Conservation (phyloP, 1,140 invertebrate genomes). For the Dryas iulia region DNA sequence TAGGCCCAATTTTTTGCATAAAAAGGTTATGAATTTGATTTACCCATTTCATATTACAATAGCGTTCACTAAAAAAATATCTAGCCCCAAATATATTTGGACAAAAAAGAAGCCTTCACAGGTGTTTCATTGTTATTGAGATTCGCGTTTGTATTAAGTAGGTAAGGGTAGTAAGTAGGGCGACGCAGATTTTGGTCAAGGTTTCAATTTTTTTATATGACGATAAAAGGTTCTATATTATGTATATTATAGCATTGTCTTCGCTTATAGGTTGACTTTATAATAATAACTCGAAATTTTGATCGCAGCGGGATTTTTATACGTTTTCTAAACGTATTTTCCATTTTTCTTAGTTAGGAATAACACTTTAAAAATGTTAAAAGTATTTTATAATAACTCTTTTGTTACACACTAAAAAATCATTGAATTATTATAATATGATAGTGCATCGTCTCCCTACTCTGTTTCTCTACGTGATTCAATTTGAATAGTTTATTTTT, state of each 20-base stretch:
- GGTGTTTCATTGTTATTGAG: conserved; percentile 27
- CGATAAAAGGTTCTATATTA: neutral
- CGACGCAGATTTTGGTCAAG: conserved; percentile 32
- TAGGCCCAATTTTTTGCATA: neutral
- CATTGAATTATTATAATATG: no score
- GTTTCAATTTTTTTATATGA: conserved; percentile 2
- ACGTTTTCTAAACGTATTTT: no score
- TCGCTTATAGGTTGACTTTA: neutral
- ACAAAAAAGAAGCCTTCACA: conserved; percentile 25
- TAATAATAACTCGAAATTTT: no score
- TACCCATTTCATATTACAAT: conserved; percentile 24
- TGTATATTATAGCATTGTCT: neutral
- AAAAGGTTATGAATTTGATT: conserved; percentile 9
- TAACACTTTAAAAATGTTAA: no score
- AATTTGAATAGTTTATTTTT: no score
- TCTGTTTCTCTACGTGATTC: no score
- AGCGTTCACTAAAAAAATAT: conserved; percentile 4
- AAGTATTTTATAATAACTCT: no score
- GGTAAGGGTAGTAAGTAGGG: conserved; percentile 42
- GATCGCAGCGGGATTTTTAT: no score
- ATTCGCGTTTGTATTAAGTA: conserved; percentile 35
- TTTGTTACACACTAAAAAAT: no score
- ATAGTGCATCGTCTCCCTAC: no score
- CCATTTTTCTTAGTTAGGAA: no score
- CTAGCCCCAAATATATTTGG: conserved; percentile 41